phyloP scores from a whole-genome alignment of 2,797 vertebrate species.

The Myotis daubentonii region DNA sequence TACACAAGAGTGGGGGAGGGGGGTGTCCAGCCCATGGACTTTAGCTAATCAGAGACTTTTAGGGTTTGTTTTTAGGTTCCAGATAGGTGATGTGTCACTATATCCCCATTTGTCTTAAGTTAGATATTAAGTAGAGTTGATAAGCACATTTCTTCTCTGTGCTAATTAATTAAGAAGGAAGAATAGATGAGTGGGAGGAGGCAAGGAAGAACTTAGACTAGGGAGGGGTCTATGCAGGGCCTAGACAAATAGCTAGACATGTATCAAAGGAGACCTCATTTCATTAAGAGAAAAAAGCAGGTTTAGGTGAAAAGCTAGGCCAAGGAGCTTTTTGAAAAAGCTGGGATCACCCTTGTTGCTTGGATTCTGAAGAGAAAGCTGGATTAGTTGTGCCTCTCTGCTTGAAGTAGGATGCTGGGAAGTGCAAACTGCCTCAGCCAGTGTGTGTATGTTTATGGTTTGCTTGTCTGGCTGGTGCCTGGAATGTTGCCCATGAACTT shows the following conservation, averaged over 20 bases:
- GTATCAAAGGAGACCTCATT: not conserved
- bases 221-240: not conserved
- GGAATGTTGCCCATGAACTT: conserved; percentile 13
- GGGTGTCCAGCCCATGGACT: not conserved
- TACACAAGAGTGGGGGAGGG: not conserved
- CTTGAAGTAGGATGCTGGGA: not conserved
- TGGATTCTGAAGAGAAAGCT: conserved; percentile 23
- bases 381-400: not conserved
- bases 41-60: not conserved
- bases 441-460: not conserved
- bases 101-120: not conserved
- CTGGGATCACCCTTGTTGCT: not conserved
- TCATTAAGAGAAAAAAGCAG: not conserved
- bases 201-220: not conserved
- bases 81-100: not conserved
- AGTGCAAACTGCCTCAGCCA: not conserved
- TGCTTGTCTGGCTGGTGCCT: conserved; percentile 5
- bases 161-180: conserved; percentile 27
- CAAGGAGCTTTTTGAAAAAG: conserved; percentile 4
- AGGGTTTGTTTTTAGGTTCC: conserved; percentile 31
- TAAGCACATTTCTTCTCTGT: not conserved
- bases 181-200: not conserved
- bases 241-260: not conserved
- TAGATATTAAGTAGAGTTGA: conserved; percentile 6
- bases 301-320: conserved; percentile 2